A percentile compares a stretch with the other conserved stretches of the same genome.
Evolutionary conservation across 2,888 invertebrate species (phyloP).

Genomic region (Agriotes lineatus): DNA sequence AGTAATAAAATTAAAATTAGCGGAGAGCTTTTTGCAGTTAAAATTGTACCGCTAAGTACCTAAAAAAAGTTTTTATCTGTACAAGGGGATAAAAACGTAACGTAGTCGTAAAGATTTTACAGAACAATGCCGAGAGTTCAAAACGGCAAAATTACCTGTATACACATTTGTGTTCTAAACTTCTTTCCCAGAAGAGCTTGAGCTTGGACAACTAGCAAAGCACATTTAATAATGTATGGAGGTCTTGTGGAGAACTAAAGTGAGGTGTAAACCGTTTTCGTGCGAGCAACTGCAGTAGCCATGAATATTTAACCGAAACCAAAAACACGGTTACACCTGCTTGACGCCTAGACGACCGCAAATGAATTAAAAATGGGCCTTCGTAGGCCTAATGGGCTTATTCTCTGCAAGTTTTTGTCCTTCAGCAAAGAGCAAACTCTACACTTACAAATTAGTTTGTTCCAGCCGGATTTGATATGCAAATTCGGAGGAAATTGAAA

Average conservation of each 20-base stretch:
- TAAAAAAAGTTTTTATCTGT: too few relatives aligned
- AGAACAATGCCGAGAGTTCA: not conserved
- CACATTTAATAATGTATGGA: conserved; percentile 14
- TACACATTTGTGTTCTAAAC: not conserved
- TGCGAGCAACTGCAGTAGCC: not conserved
- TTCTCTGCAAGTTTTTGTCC: not conserved
- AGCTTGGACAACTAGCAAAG: conserved; percentile 2
- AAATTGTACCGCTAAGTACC: too few relatives aligned
- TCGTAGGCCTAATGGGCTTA: not conserved
- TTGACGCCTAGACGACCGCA: not conserved
- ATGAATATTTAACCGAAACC: conserved; percentile 23
- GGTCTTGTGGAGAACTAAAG: conserved; percentile 3
- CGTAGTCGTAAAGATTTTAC: not conserved
- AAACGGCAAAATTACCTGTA: not conserved
- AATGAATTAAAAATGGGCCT: conserved; percentile 9
- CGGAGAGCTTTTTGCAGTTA: too few relatives aligned
- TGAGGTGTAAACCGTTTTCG: conserved; percentile 11
- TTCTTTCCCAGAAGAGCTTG: not conserved
- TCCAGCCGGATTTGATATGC: conserved; percentile 21
- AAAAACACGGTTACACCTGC: conserved; percentile 18
- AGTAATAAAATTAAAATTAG: too few relatives aligned
- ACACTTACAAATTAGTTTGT: conserved; percentile 26
- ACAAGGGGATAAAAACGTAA: not conserved
- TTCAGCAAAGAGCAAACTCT: not conserved
- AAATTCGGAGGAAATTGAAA: conserved; percentile 22